Evolutionary conservation across 1,140 invertebrate genomes (phyloP), one percentile per base, ranked within the genome.

Genomic region (Aphaenogaster rudis): DNA sequence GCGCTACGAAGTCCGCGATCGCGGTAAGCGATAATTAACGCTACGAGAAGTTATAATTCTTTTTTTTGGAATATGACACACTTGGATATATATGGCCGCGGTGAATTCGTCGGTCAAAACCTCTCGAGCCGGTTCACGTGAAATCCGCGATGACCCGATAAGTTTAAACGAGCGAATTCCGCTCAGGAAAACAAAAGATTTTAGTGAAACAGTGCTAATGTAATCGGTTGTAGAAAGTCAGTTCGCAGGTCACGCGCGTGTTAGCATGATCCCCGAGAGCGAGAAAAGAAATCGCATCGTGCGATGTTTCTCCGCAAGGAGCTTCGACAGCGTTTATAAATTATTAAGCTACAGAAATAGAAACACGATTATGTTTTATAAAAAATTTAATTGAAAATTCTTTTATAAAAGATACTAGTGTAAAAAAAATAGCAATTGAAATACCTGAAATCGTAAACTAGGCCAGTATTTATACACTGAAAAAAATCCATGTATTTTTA

Each of bases 271-370:
- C 11, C 9, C 13, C 67, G 52, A 59, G 52, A 77, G 17, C 39
- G 48, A 50, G 61, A 86, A 86, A 86, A 42, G 59, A 80, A 86
- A 86, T 79, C 59, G 36, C n/a, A 48, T 13, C 5, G 15, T 13
- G 33, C 5, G 17, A 7, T 17, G 13, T 81, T 61, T 81, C 50
- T 54, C 8, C 63, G 13, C 36, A 21, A 33, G 13, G 15, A 81
- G 39, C 33, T 67, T 39, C 78, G 54, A 39, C 36, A 42, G 45
- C 13, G n/a, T n/a, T 15, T 17, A 54, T 2, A 21, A 52, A 71
- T 45, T 52, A 54, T 67, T 45, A n/a, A 45, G 5, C 13, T 36
- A 8, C 2, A 48, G 7, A 79, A 48, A 48, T 66, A n/a, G 9
- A 63, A 48, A 63, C 9, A 17, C 9, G 4, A 52, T 3, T 8